Percentiles rank a stretch among this genome's conserved stretches.
Evolutionary conservation across 1,140 invertebrate species (phyloP).

Genomic region (Heliothis virescens): DNA sequence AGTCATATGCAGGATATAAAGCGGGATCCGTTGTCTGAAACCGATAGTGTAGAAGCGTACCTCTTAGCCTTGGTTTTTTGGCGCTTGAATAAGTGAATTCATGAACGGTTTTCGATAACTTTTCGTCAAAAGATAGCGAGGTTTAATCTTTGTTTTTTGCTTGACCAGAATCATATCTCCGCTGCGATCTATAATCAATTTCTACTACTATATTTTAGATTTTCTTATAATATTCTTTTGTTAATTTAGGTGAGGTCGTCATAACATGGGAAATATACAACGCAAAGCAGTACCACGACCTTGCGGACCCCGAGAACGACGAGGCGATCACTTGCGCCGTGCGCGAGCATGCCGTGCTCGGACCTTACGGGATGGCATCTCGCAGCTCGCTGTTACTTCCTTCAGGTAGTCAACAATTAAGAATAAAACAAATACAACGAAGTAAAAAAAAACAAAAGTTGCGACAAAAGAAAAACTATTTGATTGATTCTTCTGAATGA

Average conservation of each 20-base stretch:
- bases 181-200: no score
- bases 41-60: not conserved
- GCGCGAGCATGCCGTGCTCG: constrained; percentile 98
- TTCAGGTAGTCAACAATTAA: constrained; percentile 88
- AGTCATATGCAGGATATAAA: not conserved
- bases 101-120: no score
- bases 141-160: no score
- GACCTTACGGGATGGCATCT: constrained; percentile 98
- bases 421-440: not conserved
- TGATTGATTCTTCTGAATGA: no score
- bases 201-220: no score
- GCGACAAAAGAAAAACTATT: no score
- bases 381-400: constrained; percentile 96
- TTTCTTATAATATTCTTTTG: not conserved
- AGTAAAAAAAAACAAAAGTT: no score
- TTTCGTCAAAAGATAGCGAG: no score
- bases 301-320: constrained; percentile 97
- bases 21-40: not conserved
- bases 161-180: no score
- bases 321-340: constrained; percentile 98
- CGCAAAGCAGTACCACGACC: constrained; percentile 99
- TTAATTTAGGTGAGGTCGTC: constrained; percentile 95
- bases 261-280: constrained; percentile 99
- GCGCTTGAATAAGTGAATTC: no score
- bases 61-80: no score